Base-by-base conservation (phyloP, 2,888 invertebrate species). In the Mechanitis messenoides region DNA sequence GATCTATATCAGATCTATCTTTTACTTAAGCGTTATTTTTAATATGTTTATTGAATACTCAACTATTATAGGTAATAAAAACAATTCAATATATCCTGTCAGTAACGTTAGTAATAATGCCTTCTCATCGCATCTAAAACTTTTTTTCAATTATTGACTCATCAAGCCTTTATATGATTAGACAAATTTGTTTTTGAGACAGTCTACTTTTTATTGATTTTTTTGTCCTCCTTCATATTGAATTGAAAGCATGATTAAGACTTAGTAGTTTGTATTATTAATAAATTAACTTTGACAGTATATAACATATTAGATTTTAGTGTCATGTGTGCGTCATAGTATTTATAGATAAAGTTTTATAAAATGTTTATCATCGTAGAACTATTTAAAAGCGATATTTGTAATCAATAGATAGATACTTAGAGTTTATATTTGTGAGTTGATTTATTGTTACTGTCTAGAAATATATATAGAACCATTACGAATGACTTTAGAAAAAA, bases 61-160 rank as follows among this genome's bases (percentile, higher is more conserved):
- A 63, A 69, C 67, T 65, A 66, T 50, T 81, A 83, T 85, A 85
- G 78, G 65, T 79, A 82, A 79, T 78, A 85, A 85, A 84, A 81
- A 83, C 67, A 59, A 66, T 56, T 59, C 60, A 66, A 65, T 66
- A 68, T 63, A 68, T 67, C 63, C 55, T 63, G 58, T 61, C 56
- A 69, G 67, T 60, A 69, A 64, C 69, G 69, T 70, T 67, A 67
- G 68, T 71, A 61, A 61, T 60, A 70, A 68, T 64, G 87, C 84
- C 69, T 61, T 73, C 79, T 87, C 87, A 87, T 84, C 76, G 75
- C 66, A 77, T 72, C 81, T 85, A 85, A 86, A 79, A 85, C 83
- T 80, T 85, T 85, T 84, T 87, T 87, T 83, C 79, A 83, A 80
- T 80, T 79, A 81, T 79, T 69, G 71, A 69, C 58, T 71, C 75